These are phyloP conservation scores for Amblyopsis rosae DNA, from an alignment of 2,113 vertebrate species.

Conservation along the genomic window DNA sequence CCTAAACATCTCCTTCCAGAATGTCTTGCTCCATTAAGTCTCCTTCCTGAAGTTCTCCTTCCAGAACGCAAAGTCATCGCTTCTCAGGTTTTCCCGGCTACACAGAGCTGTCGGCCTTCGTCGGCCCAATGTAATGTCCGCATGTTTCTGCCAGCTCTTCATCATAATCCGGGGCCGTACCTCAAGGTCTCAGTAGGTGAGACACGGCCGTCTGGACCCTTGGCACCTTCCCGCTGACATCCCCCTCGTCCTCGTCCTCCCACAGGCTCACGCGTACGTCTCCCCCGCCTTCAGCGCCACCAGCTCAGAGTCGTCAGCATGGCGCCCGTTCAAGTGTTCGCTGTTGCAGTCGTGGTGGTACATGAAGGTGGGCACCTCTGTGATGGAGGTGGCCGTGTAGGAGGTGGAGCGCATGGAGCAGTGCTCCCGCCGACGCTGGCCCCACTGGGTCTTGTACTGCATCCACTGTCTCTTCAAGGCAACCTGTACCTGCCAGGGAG, in stretches of 20 bases:
- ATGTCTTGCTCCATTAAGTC: too few relatives aligned
- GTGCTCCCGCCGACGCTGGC: constrained; percentile 83
- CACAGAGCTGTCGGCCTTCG: constrained; percentile 42
- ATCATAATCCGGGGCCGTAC: constrained; percentile 31
- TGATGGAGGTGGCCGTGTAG: constrained; percentile 87
- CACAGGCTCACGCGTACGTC: constrained; percentile 76
- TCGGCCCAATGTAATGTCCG: not conserved
- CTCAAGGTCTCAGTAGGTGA: constrained; percentile 33
- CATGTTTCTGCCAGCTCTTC: too few relatives aligned
- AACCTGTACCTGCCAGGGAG: constrained; percentile 84
- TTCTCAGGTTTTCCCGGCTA: not conserved
- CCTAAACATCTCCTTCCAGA: too few relatives aligned
- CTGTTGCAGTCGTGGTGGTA: constrained; percentile 83
- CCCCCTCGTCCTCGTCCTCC: constrained; percentile 5
- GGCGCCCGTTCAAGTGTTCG: constrained; percentile 80
- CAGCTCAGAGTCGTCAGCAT: constrained; percentile 81
- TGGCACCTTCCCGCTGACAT: not conserved
- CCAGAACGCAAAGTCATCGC: too few relatives aligned
- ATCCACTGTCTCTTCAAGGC: constrained; percentile 91
- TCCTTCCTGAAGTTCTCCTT: too few relatives aligned
- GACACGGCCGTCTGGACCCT: constrained; percentile 13
- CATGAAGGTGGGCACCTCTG: constrained; percentile 84
- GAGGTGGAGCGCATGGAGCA: constrained; percentile 85
- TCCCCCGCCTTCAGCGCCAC: constrained; percentile 84
- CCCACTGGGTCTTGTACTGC: constrained; percentile 88